Base-by-base conservation (phyloP, 1,140 invertebrate species). In the Onthophagus taurus region DNA sequence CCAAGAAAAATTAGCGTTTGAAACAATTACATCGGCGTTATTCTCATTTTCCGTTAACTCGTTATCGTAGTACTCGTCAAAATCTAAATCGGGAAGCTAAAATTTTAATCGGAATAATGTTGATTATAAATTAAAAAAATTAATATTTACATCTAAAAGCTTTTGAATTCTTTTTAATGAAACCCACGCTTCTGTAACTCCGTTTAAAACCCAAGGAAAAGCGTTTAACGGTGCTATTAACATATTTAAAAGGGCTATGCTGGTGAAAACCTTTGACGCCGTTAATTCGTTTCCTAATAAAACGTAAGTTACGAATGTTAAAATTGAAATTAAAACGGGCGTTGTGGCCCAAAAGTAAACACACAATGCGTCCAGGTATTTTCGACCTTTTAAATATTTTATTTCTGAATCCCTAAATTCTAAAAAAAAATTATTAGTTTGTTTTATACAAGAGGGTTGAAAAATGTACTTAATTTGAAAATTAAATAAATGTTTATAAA, bases 311-410 rank as follows among this genome's bases (percentile, higher is more conserved):
- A 77, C 75, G 60, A 99, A 93, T 0, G 93, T 97, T 1, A 95
- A 69, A 41, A 96, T 80, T 1, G 91, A 85, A 49, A 99, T 94
- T 2, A 97, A 58, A 31, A 97, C 86, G 0, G 95, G 95, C n/a
- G 95, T 97, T 5, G 91, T 94, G 1, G 95, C 96, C 96, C 96
- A 99, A 63, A 99, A 90, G 64, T 92, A 97, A 2, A 98, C 96
- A 70, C 95, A 99, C 34, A 96, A 65, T n/a, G 95, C 96, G 71
- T 99, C 96, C 45, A 99, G 65, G 68, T 98, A 99, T 70, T 99
- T 99, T 49, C 91, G 72, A 12, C 81, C 78, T 48, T 80, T 80
- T 31, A 95, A 64, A 58, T 81, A 85, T 38, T 78, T 77, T 13
- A 95, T 57, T 70, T 95, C 90, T 29, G 67, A 59, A 2, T 70